Conservation (phyloP, 53 echinoderm and acorn worm genomes). For the Stichopus horrens region DNA sequence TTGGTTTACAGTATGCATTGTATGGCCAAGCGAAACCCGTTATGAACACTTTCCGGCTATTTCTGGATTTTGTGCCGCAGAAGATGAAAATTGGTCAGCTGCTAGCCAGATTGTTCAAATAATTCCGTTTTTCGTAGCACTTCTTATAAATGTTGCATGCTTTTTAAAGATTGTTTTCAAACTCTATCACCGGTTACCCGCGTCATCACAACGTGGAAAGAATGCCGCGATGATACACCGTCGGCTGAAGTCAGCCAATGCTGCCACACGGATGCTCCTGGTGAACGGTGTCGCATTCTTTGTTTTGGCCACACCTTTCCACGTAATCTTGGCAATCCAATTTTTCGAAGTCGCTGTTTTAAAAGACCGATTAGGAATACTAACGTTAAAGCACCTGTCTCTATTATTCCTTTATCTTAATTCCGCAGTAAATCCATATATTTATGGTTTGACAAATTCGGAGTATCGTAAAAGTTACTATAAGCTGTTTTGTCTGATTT, state of each 20-base stretch:
- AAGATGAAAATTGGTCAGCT: not conserved
- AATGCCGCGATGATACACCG: not conserved
- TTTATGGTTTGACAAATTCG: too few species aligned
- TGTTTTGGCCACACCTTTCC: not conserved
- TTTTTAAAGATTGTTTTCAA: not conserved
- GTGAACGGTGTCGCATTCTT: conserved; percentile 22
- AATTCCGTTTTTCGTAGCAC: not conserved
- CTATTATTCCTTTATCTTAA: not conserved
- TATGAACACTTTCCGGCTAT: not conserved
- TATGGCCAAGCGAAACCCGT: not conserved
- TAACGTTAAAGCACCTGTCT: too few species aligned
- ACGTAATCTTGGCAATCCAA: not conserved
- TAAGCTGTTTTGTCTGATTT: too few species aligned
- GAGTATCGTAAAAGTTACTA: too few species aligned
- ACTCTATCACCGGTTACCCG: not conserved
- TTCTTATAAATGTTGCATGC: not conserved
- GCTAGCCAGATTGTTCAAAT: not conserved
- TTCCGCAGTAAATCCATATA: too few species aligned
- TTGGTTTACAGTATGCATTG: not conserved
- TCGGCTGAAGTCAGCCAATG: not conserved
- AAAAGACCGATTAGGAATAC: too few species aligned
- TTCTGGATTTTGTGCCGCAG: not conserved
- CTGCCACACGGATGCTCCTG: conserved; percentile 9
- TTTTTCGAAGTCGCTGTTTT: not conserved
- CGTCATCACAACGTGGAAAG: not conserved